These are phyloP conservation scores for Drosophila acutilabella DNA, from an alignment of 2,888 invertebrate genomes.

Conservation along the genomic window DNA sequence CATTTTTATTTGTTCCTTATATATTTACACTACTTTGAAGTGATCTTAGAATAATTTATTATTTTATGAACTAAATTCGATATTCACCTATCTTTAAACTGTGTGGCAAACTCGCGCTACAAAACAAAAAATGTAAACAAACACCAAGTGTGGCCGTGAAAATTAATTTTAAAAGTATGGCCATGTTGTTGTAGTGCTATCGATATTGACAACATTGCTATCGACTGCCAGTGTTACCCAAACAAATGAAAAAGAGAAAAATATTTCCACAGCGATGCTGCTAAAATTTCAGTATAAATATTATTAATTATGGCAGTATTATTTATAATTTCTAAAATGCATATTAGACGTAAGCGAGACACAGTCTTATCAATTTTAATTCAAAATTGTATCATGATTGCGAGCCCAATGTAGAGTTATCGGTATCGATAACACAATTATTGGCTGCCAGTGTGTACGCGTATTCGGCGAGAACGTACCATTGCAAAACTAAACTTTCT, in stretches of 20 bases:
- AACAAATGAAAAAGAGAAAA: neutral
- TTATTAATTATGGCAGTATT: constrained; percentile 1
- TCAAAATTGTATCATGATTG: constrained; percentile 53
- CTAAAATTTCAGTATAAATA: constrained; percentile 3
- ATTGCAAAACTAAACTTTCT: constrained; percentile 74
- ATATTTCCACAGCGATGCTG: constrained; percentile 9
- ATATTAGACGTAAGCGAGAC: neutral
- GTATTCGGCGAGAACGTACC: constrained; percentile 65
- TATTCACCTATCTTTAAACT: no score
- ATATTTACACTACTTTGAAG: no score
- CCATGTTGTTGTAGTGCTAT: neutral
- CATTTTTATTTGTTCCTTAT: no score
- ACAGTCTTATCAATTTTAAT: constrained; percentile 45
- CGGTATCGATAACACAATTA: constrained; percentile 58
- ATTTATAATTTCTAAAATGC: neutral
- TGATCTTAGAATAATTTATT: no score
- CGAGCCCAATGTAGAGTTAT: constrained; percentile 34
- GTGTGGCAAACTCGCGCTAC: no score
- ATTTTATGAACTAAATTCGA: no score
- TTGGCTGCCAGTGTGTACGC: constrained; percentile 67
- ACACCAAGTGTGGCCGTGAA: constrained; percentile 35
- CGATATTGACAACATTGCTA: constrained; percentile 5
- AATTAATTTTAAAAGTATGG: no score
- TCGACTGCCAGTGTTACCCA: constrained; percentile 42
- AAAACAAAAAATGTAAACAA: no score